Evolutionary conservation across 2,888 invertebrate species (phyloP).

Genomic region (Blera fallax): DNA sequence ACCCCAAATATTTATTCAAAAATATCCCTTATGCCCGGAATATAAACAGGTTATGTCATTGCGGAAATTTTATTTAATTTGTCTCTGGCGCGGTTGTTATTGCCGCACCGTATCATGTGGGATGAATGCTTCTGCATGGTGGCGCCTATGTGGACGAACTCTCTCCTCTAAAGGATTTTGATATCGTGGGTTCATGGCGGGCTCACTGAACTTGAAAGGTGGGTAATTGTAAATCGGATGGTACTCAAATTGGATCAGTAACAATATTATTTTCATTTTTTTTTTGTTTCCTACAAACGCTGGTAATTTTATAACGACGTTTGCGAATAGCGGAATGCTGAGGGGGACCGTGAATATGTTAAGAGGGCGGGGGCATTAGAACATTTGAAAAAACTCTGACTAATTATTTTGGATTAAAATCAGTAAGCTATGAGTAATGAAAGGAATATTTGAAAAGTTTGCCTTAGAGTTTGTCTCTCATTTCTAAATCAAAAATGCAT

Average conservation of each 20-base stretch:
- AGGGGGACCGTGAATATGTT: background rate
- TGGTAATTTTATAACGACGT: constrained; percentile 76
- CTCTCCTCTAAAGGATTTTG: background rate
- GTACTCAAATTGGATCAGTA: constrained; percentile 67
- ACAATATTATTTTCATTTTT: constrained; percentile 56
- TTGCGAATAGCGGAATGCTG: constrained; percentile 19
- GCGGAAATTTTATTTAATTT: constrained; percentile 81
- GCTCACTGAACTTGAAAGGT: constrained; percentile 81
- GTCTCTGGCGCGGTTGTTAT: constrained; percentile 73
- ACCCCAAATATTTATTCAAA: constrained; percentile 59
- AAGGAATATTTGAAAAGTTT: background rate
- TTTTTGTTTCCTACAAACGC: constrained; percentile 27
- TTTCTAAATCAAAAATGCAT: too few species aligned
- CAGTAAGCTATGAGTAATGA: too few species aligned
- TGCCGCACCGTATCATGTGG: constrained; percentile 59
- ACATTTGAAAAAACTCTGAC: background rate
- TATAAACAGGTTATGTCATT: constrained; percentile 79
- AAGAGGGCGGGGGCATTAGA: background rate
- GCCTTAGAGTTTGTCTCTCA: too few species aligned
- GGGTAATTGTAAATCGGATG: constrained; percentile 80
- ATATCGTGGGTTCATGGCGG: constrained; percentile 54
- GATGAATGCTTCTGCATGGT: constrained; percentile 40
- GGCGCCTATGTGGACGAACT: constrained; percentile 28
- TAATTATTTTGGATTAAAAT: background rate
- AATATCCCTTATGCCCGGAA: constrained; percentile 65